phyloP scores from a whole-genome alignment of 2,888 invertebrate genomes.

The Rhynchonema sp. region DNA sequence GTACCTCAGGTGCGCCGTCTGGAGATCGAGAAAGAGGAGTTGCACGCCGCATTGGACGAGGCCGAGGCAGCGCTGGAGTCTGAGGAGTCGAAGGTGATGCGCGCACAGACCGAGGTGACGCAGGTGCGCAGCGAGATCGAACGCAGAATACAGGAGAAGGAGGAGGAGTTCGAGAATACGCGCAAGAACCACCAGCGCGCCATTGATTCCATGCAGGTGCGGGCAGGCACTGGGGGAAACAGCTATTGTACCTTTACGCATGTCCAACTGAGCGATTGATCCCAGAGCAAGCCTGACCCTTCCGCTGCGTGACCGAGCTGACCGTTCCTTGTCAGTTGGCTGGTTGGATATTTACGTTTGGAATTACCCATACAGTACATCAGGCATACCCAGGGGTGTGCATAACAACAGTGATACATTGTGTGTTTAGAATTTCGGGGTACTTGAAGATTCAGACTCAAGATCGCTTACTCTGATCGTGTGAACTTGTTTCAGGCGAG shows the following conservation, averaged over 20 bases:
- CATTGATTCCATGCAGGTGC: slow-evolving; percentile 82
- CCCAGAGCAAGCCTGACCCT: no score
- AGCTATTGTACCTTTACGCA: neutral
- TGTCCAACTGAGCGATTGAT: no score
- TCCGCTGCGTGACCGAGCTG: no score
- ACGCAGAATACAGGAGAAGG: slow-evolving; percentile 97
- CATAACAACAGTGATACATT: no score
- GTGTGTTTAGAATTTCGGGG: no score
- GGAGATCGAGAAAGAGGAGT: slow-evolving; percentile 97
- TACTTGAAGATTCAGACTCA: no score
- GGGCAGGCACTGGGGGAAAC: no score
- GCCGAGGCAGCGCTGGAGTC: slow-evolving; percentile 97
- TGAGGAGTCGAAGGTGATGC: slow-evolving; percentile 57
- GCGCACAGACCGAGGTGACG: slow-evolving; percentile 88
- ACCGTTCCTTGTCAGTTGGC: no score
- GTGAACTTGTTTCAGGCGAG: slow-evolving; percentile 45
- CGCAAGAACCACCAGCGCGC: slow-evolving; percentile 66
- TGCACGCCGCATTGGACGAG: slow-evolving; percentile 47
- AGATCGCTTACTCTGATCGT: neutral
- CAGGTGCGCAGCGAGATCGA: slow-evolving; percentile 94
- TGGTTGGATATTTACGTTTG: no score
- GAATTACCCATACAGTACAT: no score
- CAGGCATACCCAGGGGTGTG: no score
- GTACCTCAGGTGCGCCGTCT: no score
- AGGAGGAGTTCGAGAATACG: slow-evolving; percentile 99